Percentiles rank a stretch among this genome's conserved stretches.
These are phyloP conservation scores for Celastrina argiolus DNA, from an alignment of 2,888 invertebrate species.

Conservation along the genomic window DNA sequence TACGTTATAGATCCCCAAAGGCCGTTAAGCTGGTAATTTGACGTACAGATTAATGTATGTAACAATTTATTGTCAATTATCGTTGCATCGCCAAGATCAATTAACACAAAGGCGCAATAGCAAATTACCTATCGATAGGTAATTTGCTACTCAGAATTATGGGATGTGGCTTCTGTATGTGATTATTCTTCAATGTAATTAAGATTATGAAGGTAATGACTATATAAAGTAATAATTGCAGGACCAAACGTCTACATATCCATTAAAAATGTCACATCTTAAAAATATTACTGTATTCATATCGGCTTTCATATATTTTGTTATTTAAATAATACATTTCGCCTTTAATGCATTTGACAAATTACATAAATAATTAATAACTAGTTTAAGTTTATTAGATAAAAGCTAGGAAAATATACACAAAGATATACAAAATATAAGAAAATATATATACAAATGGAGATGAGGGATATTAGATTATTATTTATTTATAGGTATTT, in stretches of 20 bases:
- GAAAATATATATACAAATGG: no score
- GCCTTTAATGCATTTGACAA: no score
- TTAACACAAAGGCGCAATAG: slow-evolving; percentile 71
- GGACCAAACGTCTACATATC: neutral
- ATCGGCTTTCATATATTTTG: no score
- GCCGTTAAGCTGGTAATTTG: slow-evolving; percentile 59
- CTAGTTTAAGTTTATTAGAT: no score
- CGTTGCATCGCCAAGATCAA: slow-evolving; percentile 68
- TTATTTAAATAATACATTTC: no score
- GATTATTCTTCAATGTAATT: slow-evolving; percentile 1
- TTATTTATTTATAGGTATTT: no score
- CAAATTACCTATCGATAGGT: slow-evolving; percentile 63
- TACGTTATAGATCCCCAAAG: slow-evolving; percentile 41
- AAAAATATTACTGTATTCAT: no score
- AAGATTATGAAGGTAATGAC: slow-evolving; percentile 2
- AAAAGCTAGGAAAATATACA: no score
- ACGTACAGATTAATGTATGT: slow-evolving; percentile 67
- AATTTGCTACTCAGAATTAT: slow-evolving; percentile 35
- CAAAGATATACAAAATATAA: no score
- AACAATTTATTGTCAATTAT: slow-evolving; percentile 76
- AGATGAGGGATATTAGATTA: no score
- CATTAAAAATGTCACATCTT: no score
- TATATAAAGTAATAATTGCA: neutral
- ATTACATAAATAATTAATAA: no score
- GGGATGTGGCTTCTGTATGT: neutral